Evolutionary conservation across 2,113 vertebrate species (phyloP).

Genomic region (Thamnaconus septentrionalis): DNA sequence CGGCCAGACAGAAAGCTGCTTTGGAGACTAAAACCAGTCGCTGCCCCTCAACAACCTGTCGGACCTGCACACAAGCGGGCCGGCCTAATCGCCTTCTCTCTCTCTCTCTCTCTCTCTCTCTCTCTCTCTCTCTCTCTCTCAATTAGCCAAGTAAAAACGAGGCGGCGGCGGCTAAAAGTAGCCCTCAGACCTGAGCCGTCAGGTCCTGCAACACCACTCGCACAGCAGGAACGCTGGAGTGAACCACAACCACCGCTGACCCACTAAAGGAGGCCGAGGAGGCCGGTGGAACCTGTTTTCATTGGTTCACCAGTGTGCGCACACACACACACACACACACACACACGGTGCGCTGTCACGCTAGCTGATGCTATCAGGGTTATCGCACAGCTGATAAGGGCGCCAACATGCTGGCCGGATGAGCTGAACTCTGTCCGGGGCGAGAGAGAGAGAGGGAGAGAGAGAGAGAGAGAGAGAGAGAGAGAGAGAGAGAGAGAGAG

Average conservation of each 20-base stretch:
- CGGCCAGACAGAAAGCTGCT: neutral
- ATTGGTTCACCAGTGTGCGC: no score
- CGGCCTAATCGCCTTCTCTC: neutral
- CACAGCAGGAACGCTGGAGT: neutral
- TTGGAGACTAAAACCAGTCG: neutral
- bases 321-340: no score
- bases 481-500: no score
- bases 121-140: neutral
- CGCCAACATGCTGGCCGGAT: no score
- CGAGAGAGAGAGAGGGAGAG: no score
- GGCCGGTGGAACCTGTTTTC: no score
- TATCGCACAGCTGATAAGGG: neutral
- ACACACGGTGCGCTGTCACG: neutral
- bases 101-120: neutral
- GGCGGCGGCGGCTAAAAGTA: neutral
- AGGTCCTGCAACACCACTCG: neutral
- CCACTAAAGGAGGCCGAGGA: no score
- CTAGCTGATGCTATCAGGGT: neutral
- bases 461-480: no score
- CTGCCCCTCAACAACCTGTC: neutral
- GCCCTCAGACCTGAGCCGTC: neutral
- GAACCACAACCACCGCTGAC: neutral
- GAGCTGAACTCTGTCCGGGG: no score
- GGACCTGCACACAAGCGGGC: neutral
- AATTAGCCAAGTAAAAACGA: no score